Percentiles rank a stretch among this genome's conserved stretches.
Conservation (phyloP, 2,797 vertebrate species). For the Oreortyx pictus region DNA sequence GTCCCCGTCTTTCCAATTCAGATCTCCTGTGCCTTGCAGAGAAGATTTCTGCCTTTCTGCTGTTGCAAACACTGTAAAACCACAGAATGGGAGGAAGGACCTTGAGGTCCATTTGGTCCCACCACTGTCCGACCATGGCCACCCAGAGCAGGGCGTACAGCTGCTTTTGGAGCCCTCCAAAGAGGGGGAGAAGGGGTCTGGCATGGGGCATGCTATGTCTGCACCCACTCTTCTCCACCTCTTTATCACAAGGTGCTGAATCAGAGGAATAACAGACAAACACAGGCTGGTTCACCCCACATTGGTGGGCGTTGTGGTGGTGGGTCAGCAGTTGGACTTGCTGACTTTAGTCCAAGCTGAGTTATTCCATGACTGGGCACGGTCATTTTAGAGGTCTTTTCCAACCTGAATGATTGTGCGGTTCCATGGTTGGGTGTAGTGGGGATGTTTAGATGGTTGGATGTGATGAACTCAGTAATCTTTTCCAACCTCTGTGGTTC, state of each 20-base stretch:
- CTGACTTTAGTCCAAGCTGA: too few species aligned
- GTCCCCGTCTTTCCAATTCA: not conserved
- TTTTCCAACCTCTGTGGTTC: too few species aligned
- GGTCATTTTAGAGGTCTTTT: not conserved
- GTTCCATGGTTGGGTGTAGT: too few species aligned
- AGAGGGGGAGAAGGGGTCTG: not conserved
- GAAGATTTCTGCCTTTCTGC: not conserved
- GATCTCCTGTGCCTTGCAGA: too few species aligned
- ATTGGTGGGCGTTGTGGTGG: too few species aligned
- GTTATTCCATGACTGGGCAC: too few species aligned
- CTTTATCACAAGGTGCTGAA: accelerated
- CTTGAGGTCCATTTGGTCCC: not conserved
- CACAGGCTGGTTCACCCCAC: not conserved
- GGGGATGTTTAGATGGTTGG: too few species aligned
- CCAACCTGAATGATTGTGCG: not conserved
- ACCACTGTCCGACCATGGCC: too few species aligned
- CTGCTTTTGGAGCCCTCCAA: not conserved
- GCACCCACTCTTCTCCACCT: not conserved
- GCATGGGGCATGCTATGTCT: not conserved
- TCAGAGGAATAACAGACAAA: not conserved
- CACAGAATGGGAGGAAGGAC: too few species aligned
- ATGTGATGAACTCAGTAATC: not conserved
- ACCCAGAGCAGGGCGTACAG: not conserved
- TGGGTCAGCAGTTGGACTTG: too few species aligned
- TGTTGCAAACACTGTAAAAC: not conserved